phyloP scores from a whole-genome alignment of 2,888 invertebrate species.

The Drosophila pseudotalamancana region DNA sequence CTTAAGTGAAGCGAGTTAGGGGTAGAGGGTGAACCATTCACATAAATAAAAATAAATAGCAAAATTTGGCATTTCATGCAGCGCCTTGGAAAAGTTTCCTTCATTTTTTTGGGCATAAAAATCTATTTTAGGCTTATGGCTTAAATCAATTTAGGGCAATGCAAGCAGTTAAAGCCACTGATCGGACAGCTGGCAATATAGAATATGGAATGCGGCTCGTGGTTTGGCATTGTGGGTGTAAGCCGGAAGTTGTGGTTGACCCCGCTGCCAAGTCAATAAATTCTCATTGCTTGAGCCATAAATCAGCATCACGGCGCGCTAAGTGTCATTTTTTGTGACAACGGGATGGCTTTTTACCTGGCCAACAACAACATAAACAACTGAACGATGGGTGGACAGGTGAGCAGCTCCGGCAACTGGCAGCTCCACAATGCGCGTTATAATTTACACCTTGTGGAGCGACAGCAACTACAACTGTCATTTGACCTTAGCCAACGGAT shows the following conservation, averaged over 20 bases:
- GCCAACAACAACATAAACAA: conserved; percentile 53
- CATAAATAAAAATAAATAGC: conserved; percentile 63
- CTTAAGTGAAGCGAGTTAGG: conserved; percentile 13
- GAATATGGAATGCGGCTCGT: conserved; percentile 23
- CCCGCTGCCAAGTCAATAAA: conserved; percentile 76
- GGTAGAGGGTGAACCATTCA: not conserved
- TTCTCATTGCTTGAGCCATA: conserved; percentile 80
- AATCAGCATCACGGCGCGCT: conserved; percentile 78
- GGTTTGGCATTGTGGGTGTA: not conserved
- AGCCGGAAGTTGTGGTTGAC: conserved; percentile 59
- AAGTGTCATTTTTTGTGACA: conserved; percentile 79
- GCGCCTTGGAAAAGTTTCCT: conserved; percentile 22
- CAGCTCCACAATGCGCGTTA: conserved; percentile 75
- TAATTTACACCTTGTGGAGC: conserved; percentile 72
- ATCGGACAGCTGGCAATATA: conserved; percentile 17
- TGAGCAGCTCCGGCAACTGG: conserved; percentile 44
- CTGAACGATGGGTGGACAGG: conserved; percentile 3
- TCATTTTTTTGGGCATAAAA: conserved; percentile 33
- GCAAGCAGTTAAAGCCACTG: conserved; percentile 54
- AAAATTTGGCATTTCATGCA: conserved; percentile 71
- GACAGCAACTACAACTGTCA: conserved; percentile 71
- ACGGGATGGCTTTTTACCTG: conserved; percentile 72
- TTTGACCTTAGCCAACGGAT: conserved; percentile 65
- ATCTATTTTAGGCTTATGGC: conserved; percentile 52
- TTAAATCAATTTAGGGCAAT: conserved; percentile 62